phyloP scores from a whole-genome alignment of 2,113 vertebrate species.

The Phrynocephalus versicolor region DNA sequence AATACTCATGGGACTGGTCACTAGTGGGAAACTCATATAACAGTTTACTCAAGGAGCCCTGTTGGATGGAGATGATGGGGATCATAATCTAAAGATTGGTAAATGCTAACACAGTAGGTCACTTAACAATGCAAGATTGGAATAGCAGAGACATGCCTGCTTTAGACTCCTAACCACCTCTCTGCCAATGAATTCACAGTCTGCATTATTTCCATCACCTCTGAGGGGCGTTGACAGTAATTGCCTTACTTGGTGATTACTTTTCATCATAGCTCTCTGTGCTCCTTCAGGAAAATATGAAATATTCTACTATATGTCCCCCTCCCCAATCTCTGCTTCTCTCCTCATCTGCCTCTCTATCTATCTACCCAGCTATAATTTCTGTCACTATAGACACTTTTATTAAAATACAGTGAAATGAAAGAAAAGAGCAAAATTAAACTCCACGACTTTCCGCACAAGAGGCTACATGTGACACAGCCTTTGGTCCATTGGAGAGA shows the following conservation, averaged over 20 bases:
- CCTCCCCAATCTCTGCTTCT: neutral
- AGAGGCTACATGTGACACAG: conserved; percentile 22
- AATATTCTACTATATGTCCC: neutral
- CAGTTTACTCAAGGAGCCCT: too few relatives aligned
- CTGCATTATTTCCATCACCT: neutral
- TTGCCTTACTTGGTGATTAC: neutral
- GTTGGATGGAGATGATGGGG: too few relatives aligned
- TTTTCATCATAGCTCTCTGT: too few relatives aligned
- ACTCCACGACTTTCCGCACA: conserved; percentile 14
- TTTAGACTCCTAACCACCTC: too few relatives aligned
- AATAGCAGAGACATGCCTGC: too few relatives aligned
- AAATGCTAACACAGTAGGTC: too few relatives aligned
- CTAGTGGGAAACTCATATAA: too few relatives aligned
- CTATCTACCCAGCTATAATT: neutral
- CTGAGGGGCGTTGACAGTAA: neutral
- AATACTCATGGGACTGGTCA: too few relatives aligned
- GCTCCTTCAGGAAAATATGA: neutral
- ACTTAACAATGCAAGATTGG: too few relatives aligned
- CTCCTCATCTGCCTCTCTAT: neutral
- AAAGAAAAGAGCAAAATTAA: conserved; percentile 17
- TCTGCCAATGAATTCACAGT: too few relatives aligned
- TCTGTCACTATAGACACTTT: neutral
- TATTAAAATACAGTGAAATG: neutral
- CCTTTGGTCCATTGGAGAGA: conserved; percentile 26
- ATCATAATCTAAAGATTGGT: too few relatives aligned